phyloP scores from a whole-genome alignment of 2,113 vertebrate species.

The Ptilorrhoa leucosticta region DNA sequence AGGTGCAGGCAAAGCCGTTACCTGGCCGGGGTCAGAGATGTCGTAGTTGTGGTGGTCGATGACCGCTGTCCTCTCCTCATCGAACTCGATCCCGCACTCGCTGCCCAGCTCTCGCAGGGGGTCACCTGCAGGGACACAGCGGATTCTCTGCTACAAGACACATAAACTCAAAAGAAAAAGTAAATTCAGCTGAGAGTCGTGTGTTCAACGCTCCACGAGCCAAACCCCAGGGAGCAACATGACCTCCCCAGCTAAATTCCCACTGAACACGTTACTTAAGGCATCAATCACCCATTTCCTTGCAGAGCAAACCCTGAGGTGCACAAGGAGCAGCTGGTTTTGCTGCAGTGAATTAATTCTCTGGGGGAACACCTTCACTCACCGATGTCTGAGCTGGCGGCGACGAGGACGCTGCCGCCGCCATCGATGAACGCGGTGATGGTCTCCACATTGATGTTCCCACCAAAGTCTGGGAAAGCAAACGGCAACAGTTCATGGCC shows the following conservation, averaged over 20 bases:
- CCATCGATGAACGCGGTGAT: constrained; percentile 95
- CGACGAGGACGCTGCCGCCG: constrained; percentile 91
- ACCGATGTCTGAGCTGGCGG: constrained; percentile 94
- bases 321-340: not conserved
- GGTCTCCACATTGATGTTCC: constrained; percentile 95
- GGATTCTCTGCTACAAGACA: accelerated
- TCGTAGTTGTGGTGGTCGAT: constrained; percentile 98
- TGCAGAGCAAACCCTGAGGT: not conserved
- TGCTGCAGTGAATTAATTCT: accelerated
- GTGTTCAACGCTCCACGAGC: accelerated
- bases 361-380: not conserved
- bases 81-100: constrained; percentile 96
- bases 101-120: constrained; percentile 95
- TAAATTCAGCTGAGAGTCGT: not conserved
- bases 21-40: constrained; percentile 91
- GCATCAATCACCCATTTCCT: not conserved
- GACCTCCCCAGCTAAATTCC: not conserved
- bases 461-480: constrained; percentile 91
- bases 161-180: no score
- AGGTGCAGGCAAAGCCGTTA: not conserved
- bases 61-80: constrained; percentile 94
- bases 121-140: constrained; percentile 75
- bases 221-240: not conserved
- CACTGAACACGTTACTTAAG: not conserved
- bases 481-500: accelerated